Conservation (phyloP, 1,140 invertebrate species). For the Panagrolaimus sp. region DNA sequence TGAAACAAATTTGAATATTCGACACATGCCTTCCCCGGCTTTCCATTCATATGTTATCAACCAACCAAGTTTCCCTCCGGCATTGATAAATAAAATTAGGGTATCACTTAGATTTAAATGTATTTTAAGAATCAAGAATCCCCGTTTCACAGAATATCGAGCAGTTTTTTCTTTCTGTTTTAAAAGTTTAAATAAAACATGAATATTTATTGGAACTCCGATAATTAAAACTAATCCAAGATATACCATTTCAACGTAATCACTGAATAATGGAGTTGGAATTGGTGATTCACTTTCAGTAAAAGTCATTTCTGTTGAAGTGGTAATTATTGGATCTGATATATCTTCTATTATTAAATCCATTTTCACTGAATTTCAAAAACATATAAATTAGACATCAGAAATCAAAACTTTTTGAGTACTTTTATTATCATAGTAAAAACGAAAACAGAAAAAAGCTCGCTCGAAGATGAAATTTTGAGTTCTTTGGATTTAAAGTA, state of each 20-base stretch:
- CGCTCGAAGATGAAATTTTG: no score
- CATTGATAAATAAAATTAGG: constrained; percentile 45
- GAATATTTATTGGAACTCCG: constrained; percentile 47
- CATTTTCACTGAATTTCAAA: no score
- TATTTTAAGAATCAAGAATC: constrained; percentile 55
- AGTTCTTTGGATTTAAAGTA: no score
- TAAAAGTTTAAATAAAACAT: constrained; percentile 42
- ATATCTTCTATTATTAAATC: no score
- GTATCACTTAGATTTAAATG: constrained; percentile 57
- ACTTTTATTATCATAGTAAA: no score
- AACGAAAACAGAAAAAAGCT: no score
- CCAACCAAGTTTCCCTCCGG: constrained; percentile 51
- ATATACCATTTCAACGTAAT: constrained; percentile 55
- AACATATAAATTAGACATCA: no score
- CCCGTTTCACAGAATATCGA: constrained; percentile 36
- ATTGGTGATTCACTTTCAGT: not conserved
- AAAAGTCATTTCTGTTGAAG: not conserved
- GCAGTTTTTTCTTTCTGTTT: constrained; percentile 21
- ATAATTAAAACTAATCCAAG: constrained; percentile 45
- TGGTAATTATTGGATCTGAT: not conserved
- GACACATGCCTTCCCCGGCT: constrained; percentile 48
- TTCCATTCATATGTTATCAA: constrained; percentile 52
- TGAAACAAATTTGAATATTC: constrained; percentile 52
- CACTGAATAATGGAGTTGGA: constrained; percentile 17
- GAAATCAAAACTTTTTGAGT: no score